Percentiles rank a stretch among this genome's conserved stretches.
Conservation (phyloP, 1,140 invertebrate species). For the Zaprionus davidi region DNA sequence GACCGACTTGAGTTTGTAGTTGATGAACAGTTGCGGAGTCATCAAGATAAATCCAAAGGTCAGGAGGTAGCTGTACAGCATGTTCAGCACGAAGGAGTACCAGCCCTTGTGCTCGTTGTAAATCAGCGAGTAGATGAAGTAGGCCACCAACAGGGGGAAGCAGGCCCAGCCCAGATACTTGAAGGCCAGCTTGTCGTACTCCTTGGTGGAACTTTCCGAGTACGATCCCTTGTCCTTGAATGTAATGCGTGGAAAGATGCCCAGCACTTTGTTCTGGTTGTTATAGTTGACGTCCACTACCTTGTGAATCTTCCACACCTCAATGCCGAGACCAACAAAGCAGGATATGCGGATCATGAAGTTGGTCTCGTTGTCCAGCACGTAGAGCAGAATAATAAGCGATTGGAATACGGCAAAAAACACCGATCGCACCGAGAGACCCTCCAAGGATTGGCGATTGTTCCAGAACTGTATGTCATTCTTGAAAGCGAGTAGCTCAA, state of each 20-base stretch:
- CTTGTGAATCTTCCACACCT: constrained; percentile 99
- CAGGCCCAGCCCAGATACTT: constrained; percentile 97
- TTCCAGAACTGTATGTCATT: constrained; percentile 99
- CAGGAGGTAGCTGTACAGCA: constrained; percentile 98
- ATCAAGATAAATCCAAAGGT: constrained; percentile 99
- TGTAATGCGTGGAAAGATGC: constrained; percentile 91
- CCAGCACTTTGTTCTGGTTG: constrained; percentile 89
- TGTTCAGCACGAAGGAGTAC: constrained; percentile 97
- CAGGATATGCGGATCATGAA: constrained; percentile 96
- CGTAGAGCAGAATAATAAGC: constrained; percentile 96
- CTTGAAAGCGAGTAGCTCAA: constrained; percentile 99
- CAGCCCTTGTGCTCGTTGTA: constrained; percentile 99
- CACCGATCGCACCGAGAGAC: constrained; percentile 98
- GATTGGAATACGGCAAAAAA: constrained; percentile 99
- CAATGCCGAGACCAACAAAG: constrained; percentile 97
- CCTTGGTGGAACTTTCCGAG: constrained; percentile 96
- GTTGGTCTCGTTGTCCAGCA: constrained; percentile 99
- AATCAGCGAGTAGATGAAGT: constrained; percentile 97
- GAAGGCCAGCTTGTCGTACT: constrained; percentile 98
- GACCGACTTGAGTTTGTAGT: constrained; percentile 99
- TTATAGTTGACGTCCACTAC: constrained; percentile 94
- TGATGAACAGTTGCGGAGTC: constrained; percentile 99
- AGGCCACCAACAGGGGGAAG: constrained; percentile 96
- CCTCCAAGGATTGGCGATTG: constrained; percentile 97
- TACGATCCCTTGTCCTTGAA: constrained; percentile 98